A percentile compares a stretch with the other conserved stretches of the same genome.
phyloP scores from a whole-genome alignment of 2,113 vertebrate genomes.

The Seriola rivoliana region DNA sequence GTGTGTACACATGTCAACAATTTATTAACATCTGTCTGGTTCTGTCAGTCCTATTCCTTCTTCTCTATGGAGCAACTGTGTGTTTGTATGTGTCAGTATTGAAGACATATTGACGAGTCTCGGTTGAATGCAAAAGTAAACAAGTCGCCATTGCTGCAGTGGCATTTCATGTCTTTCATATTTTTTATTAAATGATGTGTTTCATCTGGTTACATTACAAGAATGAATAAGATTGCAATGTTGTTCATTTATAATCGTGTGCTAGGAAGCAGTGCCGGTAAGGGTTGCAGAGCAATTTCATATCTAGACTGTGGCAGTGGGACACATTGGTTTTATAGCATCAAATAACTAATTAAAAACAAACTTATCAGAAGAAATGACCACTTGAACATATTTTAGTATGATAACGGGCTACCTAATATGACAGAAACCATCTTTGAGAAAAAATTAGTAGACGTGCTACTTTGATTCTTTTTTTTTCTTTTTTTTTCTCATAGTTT shows the following conservation, averaged over 20 bases:
- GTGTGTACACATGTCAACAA: not conserved
- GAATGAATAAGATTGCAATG: not conserved
- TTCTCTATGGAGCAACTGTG: not conserved
- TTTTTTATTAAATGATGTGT: not conserved
- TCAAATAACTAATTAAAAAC: no score
- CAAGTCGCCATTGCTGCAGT: not conserved
- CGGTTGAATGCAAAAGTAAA: not conserved
- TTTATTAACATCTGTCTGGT: conserved; percentile 12
- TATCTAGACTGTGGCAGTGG: not conserved
- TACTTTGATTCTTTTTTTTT: no score
- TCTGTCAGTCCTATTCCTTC: not conserved
- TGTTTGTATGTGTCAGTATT: conserved; percentile 8
- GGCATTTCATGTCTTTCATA: not conserved
- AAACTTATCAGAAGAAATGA: no score
- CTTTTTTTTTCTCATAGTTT: no score
- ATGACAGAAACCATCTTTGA: no score
- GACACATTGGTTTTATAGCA: no score
- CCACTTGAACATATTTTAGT: no score
- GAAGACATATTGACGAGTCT: not conserved
- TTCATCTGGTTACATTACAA: not conserved
- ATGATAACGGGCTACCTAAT: no score
- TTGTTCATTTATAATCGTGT: not conserved
- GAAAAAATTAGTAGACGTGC: no score
- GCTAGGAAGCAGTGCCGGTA: not conserved
- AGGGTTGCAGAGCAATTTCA: not conserved